Evolutionary conservation across 2,797 vertebrate species (phyloP).

Genomic region (Hoplostethus atlanticus): DNA sequence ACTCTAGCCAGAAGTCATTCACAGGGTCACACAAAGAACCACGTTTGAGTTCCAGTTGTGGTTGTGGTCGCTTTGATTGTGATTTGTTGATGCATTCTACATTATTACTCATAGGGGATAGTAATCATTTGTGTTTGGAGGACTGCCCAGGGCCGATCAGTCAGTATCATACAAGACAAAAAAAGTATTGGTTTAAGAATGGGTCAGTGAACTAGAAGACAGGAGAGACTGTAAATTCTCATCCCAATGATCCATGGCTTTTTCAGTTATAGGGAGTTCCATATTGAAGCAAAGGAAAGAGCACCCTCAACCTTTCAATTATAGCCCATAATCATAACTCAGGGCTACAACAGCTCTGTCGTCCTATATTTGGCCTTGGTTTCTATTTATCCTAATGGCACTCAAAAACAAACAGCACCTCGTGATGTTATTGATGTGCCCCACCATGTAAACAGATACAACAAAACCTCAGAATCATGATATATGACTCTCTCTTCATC

Average conservation of each 20-base stretch:
- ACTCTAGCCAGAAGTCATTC: conserved; percentile 25
- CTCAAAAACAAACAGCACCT: conserved; percentile 62
- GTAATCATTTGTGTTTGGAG: conserved; percentile 31
- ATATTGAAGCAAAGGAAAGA: conserved; percentile 58
- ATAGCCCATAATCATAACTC: conserved; percentile 77
- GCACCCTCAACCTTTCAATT: conserved; percentile 75
- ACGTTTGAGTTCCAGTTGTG: conserved; percentile 33
- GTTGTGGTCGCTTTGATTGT: conserved; percentile 43
- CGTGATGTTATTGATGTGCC: conserved; percentile 45
- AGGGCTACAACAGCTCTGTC: conserved; percentile 57
- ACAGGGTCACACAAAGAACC: conserved; percentile 26
- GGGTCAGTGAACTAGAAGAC: conserved; percentile 48
- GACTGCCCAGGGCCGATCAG: conserved; percentile 1
- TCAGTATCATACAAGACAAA: conserved; percentile 36
- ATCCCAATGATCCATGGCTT: conserved; percentile 56
- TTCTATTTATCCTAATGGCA: conserved; percentile 66
- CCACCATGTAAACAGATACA: conserved; percentile 66
- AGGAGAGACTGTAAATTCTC: conserved; percentile 57
- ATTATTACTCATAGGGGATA: conserved; percentile 32
- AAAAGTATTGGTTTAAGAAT: conserved; percentile 40
- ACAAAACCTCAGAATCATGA: conserved; percentile 60
- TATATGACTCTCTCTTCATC: conserved; percentile 62
- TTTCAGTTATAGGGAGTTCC: conserved; percentile 61
- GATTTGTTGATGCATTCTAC: conserved; percentile 47
- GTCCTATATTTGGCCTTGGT: conserved; percentile 68